phyloP scores from a whole-genome alignment of 2,888 invertebrate genomes.

The Hemaris fuciformis region DNA sequence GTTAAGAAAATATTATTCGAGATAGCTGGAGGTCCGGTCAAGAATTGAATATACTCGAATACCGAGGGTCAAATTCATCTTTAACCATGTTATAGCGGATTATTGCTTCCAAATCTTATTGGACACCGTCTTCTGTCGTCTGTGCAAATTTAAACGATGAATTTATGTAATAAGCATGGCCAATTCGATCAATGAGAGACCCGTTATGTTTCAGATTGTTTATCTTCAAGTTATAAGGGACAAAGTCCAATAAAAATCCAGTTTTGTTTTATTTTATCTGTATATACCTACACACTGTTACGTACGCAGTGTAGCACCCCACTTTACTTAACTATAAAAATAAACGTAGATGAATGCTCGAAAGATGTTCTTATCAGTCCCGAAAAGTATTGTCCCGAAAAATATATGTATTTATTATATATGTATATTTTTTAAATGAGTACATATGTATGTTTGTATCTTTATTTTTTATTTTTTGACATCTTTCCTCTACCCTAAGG shows the following conservation, averaged over 20 bases:
- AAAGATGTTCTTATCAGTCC: too few species aligned
- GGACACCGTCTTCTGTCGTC: slow-evolving; percentile 20
- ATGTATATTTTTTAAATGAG: too few species aligned
- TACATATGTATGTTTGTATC: too few species aligned
- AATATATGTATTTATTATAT: too few species aligned
- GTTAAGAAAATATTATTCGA: not conserved
- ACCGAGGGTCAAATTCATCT: slow-evolving; percentile 17
- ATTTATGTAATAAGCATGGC: slow-evolving; percentile 26
- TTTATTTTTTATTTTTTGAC: too few species aligned
- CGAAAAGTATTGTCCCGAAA: too few species aligned
- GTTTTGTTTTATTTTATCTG: not conserved
- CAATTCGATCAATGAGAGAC: slow-evolving; percentile 34
- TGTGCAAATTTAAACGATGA: slow-evolving; percentile 35
- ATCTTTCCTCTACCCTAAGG: too few species aligned
- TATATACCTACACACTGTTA: too few species aligned
- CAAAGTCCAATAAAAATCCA: not conserved
- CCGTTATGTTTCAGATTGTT: not conserved
- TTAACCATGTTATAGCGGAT: slow-evolving; percentile 13
- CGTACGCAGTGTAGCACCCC: too few species aligned
- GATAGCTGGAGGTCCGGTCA: slow-evolving; percentile 13
- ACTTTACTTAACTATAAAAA: too few species aligned
- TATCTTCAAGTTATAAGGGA: slow-evolving; percentile 1
- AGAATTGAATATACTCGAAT: slow-evolving; percentile 18
- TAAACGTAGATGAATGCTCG: too few species aligned
- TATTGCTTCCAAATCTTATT: slow-evolving; percentile 34